Base-by-base conservation (phyloP, 2,113 vertebrate genomes). In the Chunga burmeisteri region DNA sequence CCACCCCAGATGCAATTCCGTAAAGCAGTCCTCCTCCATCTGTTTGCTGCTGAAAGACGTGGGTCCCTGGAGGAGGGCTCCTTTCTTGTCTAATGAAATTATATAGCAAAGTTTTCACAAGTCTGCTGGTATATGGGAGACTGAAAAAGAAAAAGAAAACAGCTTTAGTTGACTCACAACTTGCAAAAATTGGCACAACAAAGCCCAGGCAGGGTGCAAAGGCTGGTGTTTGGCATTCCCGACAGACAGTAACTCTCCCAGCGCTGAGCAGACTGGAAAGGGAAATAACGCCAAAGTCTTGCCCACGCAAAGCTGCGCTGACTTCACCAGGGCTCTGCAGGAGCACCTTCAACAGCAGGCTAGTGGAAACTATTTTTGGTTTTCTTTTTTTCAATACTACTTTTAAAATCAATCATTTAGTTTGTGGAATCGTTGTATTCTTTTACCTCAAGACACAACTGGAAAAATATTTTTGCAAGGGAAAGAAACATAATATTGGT, bases 21-120 rank as follows among this genome's bases (percentile, higher is more conserved):
- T 99, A 99, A 3, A 99, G 98, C 30, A 99, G 97, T 61, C 99
- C 99, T 46, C 98, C 99, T 38, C 99, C 99, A 7, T 99, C 99
- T 1, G 98, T 98, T 66, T 99, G 99, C 4, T 98, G 98, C 70
- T 99, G 98, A 85, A 99, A 98, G 84, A 99, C 93, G 11, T 99
- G 99, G 6, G 98, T 96, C 15, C 99, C 98, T 1, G 99, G 98
- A 23, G 99, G 99, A 29, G 99, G 99, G 52, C 99, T 99, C 84
- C 99, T 99, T 96, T 99, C 99, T 97, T 99, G 99, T 96, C 99
- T 98, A 97, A 99, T 99, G 96, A 99, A 99, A 98, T 99, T 99
- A 94, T 99, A 99, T 13, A 99, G 97, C 80, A 99, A 98, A 3
- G 99, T 99, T 98, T 99, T 99, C 97, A 99, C 99, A 90, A 99